Base-by-base conservation (phyloP, 1,140 invertebrate species). In the Aphis craccivora region DNA sequence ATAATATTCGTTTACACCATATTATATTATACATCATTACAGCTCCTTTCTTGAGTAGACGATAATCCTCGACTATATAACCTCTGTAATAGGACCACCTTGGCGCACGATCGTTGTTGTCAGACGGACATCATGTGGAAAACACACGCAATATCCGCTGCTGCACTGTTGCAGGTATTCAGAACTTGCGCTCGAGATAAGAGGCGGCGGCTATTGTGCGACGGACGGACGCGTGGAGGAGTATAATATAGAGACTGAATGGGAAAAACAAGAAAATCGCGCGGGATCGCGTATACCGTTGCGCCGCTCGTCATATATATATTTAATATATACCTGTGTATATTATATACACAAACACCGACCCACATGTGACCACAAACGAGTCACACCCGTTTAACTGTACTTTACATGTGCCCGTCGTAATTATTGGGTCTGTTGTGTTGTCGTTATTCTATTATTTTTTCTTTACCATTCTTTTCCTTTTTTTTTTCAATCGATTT, bases 351-450 rank as follows among this genome's bases (percentile, higher is more conserved):
- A 37, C 22, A 53, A 93, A 93, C 81, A 51, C 91, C 81, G 91
- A 93, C 91, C 91, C 91, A 93, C 91, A 92, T 92, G 45, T 81
- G 60, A 92, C 91, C 91, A 83, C 91, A 84, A 93, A 93, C 91
- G 51, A 93, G 81, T 92, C 91, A 92, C 91, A 92, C 91, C 91
- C 91, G 91, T 93, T 93, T 93, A 93, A 93, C 91, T 93, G 91
- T 93, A 93, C 81, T 93, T 86, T 93, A 86, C 48, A 84, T 86
- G 48, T 93, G 76, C 48, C 25, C 51, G 89, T 55, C 90, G 67
- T 91, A 51, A 83, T 91, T 76, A 91, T 91, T 91, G n/a, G 48
- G 81, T 53, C 84, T 40, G 67, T 45, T 67, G 53, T 67, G 37
- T 35, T 35, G 53, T 67, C 30, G 23, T 43, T 35, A 20, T 60